phyloP scores from a whole-genome alignment of 2,113 vertebrate species.

The Phainopepla nitens region DNA sequence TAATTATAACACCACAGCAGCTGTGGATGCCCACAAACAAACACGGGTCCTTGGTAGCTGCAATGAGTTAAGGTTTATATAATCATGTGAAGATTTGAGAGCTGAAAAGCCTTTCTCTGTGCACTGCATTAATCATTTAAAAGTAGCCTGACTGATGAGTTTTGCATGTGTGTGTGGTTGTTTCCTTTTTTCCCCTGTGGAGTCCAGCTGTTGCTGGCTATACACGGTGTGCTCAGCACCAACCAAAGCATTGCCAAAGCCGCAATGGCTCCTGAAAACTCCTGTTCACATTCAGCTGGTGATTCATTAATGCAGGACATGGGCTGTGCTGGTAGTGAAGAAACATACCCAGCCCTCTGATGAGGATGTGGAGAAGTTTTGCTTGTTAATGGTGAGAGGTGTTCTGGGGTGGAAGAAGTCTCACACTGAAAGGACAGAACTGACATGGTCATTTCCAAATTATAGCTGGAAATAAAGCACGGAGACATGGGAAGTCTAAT shows the following conservation, averaged over 20 bases:
- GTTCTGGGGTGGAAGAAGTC: background rate
- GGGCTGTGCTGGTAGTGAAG: background rate
- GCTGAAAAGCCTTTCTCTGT: background rate
- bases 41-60: background rate
- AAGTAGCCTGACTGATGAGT: background rate
- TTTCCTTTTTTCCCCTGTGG: background rate
- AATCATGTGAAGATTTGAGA: constrained; percentile 8
- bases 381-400: background rate
- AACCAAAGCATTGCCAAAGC: background rate
- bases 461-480: background rate
- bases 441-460: background rate
- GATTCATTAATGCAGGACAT: background rate
- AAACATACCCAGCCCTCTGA: background rate
- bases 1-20: background rate
- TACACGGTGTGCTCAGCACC: background rate
- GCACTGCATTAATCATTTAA: constrained; percentile 18
- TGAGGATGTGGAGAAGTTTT: background rate
- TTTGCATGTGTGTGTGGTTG: background rate
- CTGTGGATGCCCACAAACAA: constrained; percentile 28
- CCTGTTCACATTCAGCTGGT: background rate
- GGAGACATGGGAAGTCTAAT: background rate
- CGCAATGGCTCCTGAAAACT: background rate
- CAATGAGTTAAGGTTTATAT: constrained; percentile 19
- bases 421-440: background rate
- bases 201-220: background rate